Evolutionary conservation across 2,797 vertebrate species (phyloP).

Genomic region (Alcedo quadribrachys): DNA sequence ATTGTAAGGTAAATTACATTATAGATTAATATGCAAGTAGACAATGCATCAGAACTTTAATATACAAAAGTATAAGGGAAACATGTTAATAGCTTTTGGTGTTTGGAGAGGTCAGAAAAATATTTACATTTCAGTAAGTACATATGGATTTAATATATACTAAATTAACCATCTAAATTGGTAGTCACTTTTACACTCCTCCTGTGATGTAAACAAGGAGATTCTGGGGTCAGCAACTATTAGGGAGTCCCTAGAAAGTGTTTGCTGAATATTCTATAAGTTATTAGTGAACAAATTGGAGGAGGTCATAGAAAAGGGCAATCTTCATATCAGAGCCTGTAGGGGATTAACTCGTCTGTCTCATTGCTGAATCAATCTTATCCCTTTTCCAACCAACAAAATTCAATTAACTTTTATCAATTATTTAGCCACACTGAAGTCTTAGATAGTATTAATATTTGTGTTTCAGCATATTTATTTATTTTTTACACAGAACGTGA

Average conservation of each 20-base stretch:
- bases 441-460: conserved; percentile 39
- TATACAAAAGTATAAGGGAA: background rate
- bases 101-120: background rate
- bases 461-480: background rate
- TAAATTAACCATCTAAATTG: background rate
- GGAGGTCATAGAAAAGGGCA: background rate
- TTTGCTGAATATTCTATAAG: background rate
- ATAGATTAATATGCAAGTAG: background rate
- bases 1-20: background rate
- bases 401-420: conserved; percentile 56
- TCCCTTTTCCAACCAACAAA: conserved; percentile 25
- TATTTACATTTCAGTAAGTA: background rate
- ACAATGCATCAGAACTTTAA: background rate
- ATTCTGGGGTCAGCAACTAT: background rate
- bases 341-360: conserved; percentile 4
- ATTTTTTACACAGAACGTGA: background rate
- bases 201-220: background rate
- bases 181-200: background rate
- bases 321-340: background rate
- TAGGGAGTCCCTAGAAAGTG: background rate
- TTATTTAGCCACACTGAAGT: conserved; percentile 33
- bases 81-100: background rate
- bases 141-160: background rate
- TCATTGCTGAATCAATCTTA: conserved; percentile 13
- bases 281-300: background rate